Evolutionary conservation across 2,888 invertebrate genomes (phyloP), one percentile per base, ranked within the genome.

Genomic region (Leptinotarsa juncta): DNA sequence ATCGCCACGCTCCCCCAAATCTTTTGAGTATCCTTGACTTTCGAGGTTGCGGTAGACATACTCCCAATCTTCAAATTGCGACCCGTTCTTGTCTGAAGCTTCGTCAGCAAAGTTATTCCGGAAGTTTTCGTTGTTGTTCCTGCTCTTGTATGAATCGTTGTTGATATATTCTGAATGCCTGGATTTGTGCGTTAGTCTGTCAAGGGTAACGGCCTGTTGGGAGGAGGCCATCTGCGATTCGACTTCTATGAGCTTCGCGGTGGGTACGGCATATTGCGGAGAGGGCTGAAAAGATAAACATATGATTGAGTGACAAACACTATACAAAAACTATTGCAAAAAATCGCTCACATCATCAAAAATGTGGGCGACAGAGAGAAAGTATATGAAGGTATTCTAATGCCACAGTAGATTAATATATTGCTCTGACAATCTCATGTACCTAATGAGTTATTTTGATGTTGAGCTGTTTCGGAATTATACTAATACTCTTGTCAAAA

Each of bases 11-110:
- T 92, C 92, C 0, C 91, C 92, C 10, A 92, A 85, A 81, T 94
- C 94, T 79, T 90, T 91, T 12, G 88, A 89, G 80, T 94, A 94
- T 0, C 94, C 93, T 82, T 94, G 92, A 80, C 92, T 93, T 74
- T 95, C 94, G 51, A 95, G 88, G 84, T 94, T 93, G 80, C 92
- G 91, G 84, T 93, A 95, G 0, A 95, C 95, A 83, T 94, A 95
- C 84, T 94, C 94, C 95, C 95, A 96, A 70, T 92, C 91, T 79
- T 94, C 94, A 73, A 92, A 92, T 79, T 72, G 83, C 70, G 76
- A 75, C 67, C 80, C 80, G 71, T 76, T 78, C 65, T 73, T 76
- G 15, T 79, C 75, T 50, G 73, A 66, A 49, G 77, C 75, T 65
- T 55, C 76, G 26, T 69, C 73, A 20, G 55, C 48, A 20, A 32